Percentiles rank a stretch among this genome's conserved stretches.
phyloP scores from a whole-genome alignment of 2,113 vertebrate species.

The rat (Rattus norvegicus) region DNA sequence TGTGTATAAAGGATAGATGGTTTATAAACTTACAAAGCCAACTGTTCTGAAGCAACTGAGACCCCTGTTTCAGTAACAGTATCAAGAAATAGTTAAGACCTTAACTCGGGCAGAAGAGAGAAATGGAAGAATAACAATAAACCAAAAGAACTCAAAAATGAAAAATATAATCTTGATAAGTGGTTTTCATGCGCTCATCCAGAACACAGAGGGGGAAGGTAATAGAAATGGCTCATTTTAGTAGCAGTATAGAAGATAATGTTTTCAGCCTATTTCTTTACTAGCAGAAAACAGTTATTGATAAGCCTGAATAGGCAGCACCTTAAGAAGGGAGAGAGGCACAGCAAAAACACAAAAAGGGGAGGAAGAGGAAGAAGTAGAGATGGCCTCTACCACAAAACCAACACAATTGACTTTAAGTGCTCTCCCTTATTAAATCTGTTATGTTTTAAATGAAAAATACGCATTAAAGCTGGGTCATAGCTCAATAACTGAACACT shows the following conservation, averaged over 20 bases:
- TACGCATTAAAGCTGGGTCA: background rate
- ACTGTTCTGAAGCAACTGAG: constrained; percentile 15
- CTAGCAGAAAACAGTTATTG: background rate
- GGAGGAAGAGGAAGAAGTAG: background rate
- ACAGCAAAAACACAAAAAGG: background rate
- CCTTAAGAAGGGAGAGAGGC: background rate
- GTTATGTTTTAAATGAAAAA: constrained; percentile 21
- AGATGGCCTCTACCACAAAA: background rate
- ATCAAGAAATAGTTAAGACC: background rate
- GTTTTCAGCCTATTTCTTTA: constrained; percentile 27
- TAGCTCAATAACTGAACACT: background rate
- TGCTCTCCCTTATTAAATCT: constrained; percentile 13
- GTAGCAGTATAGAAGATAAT: background rate
- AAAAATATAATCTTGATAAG: background rate
- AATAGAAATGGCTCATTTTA: background rate
- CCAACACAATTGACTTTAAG: constrained; percentile 12
- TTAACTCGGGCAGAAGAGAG: background rate
- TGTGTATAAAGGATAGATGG: background rate
- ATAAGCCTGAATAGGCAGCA: background rate
- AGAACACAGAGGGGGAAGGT: background rate
- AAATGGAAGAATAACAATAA: constrained; percentile 5
- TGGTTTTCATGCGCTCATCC: background rate
- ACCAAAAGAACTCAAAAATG: constrained; percentile 45
- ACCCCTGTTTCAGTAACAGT: background rate
- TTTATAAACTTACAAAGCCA: background rate